Base-by-base conservation (phyloP, 2,888 invertebrate species). In the Clitarchus hookeri region DNA sequence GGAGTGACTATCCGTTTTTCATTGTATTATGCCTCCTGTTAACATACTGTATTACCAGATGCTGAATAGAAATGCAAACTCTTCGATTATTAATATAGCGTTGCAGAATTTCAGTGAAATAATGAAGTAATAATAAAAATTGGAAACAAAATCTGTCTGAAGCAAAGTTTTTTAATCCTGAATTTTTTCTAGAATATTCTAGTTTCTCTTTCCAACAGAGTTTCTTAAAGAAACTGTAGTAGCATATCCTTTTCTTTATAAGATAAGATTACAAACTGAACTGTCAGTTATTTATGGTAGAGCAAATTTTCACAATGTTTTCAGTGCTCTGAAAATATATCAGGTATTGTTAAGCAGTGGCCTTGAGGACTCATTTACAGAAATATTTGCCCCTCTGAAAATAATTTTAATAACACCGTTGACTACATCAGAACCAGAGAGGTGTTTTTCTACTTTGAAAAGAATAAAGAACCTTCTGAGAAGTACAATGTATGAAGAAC, bases 301-400 rank as follows among this genome's bases (percentile, higher is more conserved):
- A 78, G 0, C n/a, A 78, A 0, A 78, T 11, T 78, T 78, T 23
- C 78, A 78, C 78, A n/a, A 78, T 26, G 78, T 78, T 78, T 19
- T 23, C 19, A 23, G 78, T 12, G 4, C 0, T 78, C 78, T 78
- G 11, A 78, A 78, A 78, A 78, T 78, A 78, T 8, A 78, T 26
- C 78, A 78, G 26, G 11, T 78, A 23, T 23, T 78, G 78, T 78
- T 8, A 2, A 78, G 26, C 13, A 8, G 78, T 78, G 78, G 3
- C 26, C 4, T 23, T 78, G 78, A 78, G 26, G 78, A 78, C 19
- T 78, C n/a, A n/a, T 23, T 78, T 78, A 78, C 9, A 8, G 78
- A 78, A 78, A 78, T 78, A 78, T 78, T 78, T 78, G 26, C 78
- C 78, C 78, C 19, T 25, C 6, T 78, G 78, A 78, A 78, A 78